Percentiles rank a stretch among this genome's conserved stretches.
Conservation (phyloP, 2,797 vertebrate species). For the Kryptopterus vitreolus region DNA sequence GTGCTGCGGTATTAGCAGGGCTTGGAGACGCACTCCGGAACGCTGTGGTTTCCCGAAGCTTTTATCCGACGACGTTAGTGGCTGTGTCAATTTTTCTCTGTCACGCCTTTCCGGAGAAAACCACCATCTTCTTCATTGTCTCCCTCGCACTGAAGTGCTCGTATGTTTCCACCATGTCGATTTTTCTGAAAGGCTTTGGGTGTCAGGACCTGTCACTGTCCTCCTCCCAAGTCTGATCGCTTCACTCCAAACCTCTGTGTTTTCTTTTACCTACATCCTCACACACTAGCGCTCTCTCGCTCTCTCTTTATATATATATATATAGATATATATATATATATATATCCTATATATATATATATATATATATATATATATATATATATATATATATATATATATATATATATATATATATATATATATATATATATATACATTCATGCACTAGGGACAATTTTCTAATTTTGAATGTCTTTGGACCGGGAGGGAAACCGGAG, state of each 20-base stretch:
- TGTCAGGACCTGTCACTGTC: constrained; percentile 29
- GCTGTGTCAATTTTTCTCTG: neutral
- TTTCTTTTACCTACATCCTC: neutral
- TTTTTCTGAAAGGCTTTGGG: constrained; percentile 12
- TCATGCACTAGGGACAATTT: too few relatives aligned
- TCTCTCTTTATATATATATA: too few relatives aligned
- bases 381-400: too few relatives aligned
- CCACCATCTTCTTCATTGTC: neutral
- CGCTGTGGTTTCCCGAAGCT: constrained; percentile 15
- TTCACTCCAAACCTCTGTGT: constrained; percentile 6
- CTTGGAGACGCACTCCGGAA: neutral
- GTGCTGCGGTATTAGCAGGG: neutral
- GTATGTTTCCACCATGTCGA: constrained; percentile 17
- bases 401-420: too few relatives aligned
- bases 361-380: too few relatives aligned
- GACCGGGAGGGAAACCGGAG: too few relatives aligned
- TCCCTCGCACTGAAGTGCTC: constrained; percentile 9
- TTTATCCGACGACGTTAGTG: neutral
- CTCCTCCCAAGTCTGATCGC: constrained; percentile 14
- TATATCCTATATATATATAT: too few relatives aligned
- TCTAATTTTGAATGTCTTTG: too few relatives aligned
- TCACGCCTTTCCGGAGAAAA: constrained; percentile 12
- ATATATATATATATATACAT: too few relatives aligned
- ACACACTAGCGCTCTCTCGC: constrained; percentile 1
- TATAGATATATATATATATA: too few relatives aligned